Percentiles rank a stretch among this genome's conserved stretches.
Conservation (phyloP, 2,113 vertebrate genomes). For the Erinaceus europaeus region DNA sequence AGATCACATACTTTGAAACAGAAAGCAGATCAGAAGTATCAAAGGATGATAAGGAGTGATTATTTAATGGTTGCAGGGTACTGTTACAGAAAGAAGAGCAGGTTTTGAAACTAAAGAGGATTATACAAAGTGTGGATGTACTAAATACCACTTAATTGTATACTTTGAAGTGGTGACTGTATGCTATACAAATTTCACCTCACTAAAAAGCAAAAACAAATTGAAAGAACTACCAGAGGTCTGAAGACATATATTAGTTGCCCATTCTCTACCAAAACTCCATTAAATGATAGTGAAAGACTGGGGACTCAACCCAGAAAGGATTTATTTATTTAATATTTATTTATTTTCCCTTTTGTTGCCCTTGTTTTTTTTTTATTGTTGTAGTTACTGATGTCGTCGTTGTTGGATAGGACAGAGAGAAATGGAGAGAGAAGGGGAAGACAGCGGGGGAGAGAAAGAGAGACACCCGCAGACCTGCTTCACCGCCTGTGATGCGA, state of each 20-base stretch:
- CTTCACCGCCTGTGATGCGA: too few species aligned
- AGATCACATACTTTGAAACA: not conserved
- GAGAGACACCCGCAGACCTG: too few species aligned
- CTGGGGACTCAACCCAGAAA: too few species aligned
- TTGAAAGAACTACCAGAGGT: not conserved
- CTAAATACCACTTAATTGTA: not conserved
- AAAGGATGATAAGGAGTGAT: not conserved
- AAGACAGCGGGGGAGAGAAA: too few species aligned
- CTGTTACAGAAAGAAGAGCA: not conserved
- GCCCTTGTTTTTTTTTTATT: too few species aligned
- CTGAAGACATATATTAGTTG: not conserved
- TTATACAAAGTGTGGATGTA: too few species aligned
- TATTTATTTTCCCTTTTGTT: too few species aligned
- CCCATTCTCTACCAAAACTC: not conserved
- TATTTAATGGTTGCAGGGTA: not conserved
- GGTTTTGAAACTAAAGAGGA: not conserved
- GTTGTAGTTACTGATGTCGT: too few species aligned
- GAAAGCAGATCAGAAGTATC: constrained; percentile 9
- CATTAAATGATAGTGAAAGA: not conserved
- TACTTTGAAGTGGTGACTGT: not conserved
- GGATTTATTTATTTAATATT: too few species aligned
- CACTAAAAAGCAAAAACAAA: not conserved
- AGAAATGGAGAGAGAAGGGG: too few species aligned
- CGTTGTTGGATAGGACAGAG: too few species aligned
- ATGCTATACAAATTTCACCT: constrained; percentile 16